A percentile compares a stretch with the other conserved stretches of the same genome.
These are phyloP conservation scores for Pseudomyrmex cubaensis DNA, from an alignment of 1,140 invertebrate genomes.

Conservation along the genomic window DNA sequence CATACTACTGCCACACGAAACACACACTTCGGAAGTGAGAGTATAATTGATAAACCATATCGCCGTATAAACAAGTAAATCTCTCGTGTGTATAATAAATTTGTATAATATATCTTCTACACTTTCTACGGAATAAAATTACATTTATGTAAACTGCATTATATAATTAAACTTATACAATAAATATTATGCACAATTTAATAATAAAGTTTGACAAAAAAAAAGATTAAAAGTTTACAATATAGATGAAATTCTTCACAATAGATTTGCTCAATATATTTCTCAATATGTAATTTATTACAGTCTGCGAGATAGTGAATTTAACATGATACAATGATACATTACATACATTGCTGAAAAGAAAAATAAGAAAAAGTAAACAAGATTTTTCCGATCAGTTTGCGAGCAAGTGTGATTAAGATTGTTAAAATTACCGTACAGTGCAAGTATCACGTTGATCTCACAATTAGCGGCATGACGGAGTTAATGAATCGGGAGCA, in stretches of 20 bases:
- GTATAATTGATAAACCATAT: constrained; percentile 29
- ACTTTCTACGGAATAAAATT: no score
- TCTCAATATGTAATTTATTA: not conserved
- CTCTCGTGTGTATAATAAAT: no score
- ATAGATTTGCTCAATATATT: not conserved
- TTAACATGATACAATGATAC: not conserved
- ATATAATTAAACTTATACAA: no score
- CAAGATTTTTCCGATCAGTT: constrained; percentile 13
- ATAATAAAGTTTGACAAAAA: no score
- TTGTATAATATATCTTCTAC: no score
- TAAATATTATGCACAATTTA: no score
- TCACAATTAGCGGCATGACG: not conserved
- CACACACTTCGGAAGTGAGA: constrained; percentile 21
- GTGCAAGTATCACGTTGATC: constrained; percentile 17
- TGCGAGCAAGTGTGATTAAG: not conserved
- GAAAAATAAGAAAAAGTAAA: no score
- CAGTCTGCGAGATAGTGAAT: not conserved
- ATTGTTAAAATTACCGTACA: not conserved
- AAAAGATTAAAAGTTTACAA: no score
- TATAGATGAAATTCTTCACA: not conserved
- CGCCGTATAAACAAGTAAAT: constrained; percentile 14
- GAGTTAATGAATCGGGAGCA: not conserved
- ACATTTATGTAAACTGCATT: no score
- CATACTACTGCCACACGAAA: constrained; percentile 6
- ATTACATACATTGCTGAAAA: not conserved